Conservation (phyloP, 2,888 invertebrate genomes). For the Drosophila diplacantha region DNA sequence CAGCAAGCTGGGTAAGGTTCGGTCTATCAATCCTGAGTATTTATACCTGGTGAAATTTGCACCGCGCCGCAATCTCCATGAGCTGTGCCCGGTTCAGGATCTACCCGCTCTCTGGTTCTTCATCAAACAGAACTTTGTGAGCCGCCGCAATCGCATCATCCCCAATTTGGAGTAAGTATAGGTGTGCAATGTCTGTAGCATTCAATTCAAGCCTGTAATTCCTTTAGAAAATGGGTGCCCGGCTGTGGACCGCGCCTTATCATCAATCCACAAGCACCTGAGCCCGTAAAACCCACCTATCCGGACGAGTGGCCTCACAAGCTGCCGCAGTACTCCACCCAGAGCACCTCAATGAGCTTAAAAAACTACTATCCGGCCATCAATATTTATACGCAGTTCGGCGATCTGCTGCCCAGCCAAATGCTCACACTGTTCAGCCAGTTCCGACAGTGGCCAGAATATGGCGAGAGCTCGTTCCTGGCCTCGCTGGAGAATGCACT, state of each 20-base stretch:
- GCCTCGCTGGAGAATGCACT: constrained; percentile 83
- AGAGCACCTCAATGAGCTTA: constrained; percentile 67
- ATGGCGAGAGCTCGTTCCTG: constrained; percentile 82
- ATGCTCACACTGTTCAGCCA: constrained; percentile 82
- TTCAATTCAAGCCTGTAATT: background rate
- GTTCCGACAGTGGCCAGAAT: constrained; percentile 82
- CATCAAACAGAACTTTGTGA: constrained; percentile 82
- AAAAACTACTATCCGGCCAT: constrained; percentile 79
- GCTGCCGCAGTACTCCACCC: constrained; percentile 68
- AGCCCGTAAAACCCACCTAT: constrained; percentile 39
- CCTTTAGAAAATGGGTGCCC: constrained; percentile 83
- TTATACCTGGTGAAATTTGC: constrained; percentile 83
- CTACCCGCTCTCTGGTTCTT: constrained; percentile 84
- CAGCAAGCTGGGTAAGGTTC: constrained; percentile 69
- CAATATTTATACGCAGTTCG: constrained; percentile 85
- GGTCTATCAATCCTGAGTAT: constrained; percentile 79
- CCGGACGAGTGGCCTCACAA: constrained; percentile 50
- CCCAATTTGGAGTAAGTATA: constrained; percentile 85
- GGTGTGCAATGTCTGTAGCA: accelerated
- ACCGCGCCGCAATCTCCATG: constrained; percentile 80
- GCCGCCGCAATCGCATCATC: constrained; percentile 82
- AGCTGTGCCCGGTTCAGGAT: constrained; percentile 80
- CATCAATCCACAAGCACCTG: constrained; percentile 51
- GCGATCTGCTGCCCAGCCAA: constrained; percentile 82
- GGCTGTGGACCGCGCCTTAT: constrained; percentile 85